These are phyloP conservation scores for Aporrectodea caliginosa DNA, from an alignment of 1,140 invertebrate genomes.

Conservation along the genomic window DNA sequence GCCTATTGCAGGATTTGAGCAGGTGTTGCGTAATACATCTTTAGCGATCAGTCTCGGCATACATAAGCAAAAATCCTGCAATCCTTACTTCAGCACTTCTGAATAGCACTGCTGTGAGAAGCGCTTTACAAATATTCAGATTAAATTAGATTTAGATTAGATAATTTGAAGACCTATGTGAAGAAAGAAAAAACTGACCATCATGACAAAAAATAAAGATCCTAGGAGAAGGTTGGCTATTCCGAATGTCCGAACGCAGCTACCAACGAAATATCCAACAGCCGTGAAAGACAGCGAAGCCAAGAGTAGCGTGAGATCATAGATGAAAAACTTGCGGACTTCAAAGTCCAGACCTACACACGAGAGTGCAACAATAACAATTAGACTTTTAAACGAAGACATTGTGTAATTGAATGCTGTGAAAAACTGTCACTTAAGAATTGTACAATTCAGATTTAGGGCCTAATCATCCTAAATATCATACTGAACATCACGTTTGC, in stretches of 20 bases:
- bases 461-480: neutral
- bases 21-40: too few relatives aligned
- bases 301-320: constrained; percentile 42
- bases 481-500: neutral
- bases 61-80: too few relatives aligned
- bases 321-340: constrained; percentile 47
- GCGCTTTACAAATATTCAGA: too few relatives aligned
- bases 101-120: too few relatives aligned
- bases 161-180: too few relatives aligned
- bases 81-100: too few relatives aligned
- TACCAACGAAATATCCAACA: constrained; percentile 47
- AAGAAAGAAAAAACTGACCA: too few relatives aligned
- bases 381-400: neutral
- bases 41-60: too few relatives aligned
- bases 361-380: neutral
- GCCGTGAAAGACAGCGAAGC: constrained; percentile 46
- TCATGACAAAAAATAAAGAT: constrained; percentile 51
- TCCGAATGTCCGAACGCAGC: constrained; percentile 45
- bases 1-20: too few relatives aligned
- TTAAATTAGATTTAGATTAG: too few relatives aligned
- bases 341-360: constrained; percentile 42
- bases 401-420: neutral
- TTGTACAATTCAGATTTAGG: neutral
- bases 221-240: constrained; percentile 49
- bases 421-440: neutral